Conservation (phyloP, 2,113 vertebrate species). For the Anarrhichthys ocellatus region DNA sequence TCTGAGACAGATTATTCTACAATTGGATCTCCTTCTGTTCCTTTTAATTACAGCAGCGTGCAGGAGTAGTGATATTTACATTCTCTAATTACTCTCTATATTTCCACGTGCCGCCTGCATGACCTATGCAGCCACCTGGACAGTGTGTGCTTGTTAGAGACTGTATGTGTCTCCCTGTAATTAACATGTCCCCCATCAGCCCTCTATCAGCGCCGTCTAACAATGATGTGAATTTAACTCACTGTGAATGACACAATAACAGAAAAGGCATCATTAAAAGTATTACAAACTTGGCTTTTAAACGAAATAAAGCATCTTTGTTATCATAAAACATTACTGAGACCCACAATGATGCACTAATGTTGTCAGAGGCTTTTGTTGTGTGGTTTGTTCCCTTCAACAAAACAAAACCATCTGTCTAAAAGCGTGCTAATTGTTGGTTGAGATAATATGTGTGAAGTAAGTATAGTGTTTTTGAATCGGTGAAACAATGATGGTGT, state of each 20-base stretch:
- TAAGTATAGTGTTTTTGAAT: constrained; percentile 16
- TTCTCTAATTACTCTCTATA: constrained; percentile 74
- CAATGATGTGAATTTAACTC: neutral
- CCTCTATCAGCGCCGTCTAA: constrained; percentile 7
- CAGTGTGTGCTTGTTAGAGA: neutral
- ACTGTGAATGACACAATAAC: constrained; percentile 1
- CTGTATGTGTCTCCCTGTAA: constrained; percentile 17
- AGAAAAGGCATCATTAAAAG: constrained; percentile 9
- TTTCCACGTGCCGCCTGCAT: constrained; percentile 55
- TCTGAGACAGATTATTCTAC: constrained; percentile 27
- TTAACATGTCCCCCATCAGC: constrained; percentile 20
- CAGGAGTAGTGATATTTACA: constrained; percentile 75
- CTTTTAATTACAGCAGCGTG: constrained; percentile 69
- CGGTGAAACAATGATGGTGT: neutral
- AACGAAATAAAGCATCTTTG: neutral
- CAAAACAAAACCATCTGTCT: constrained; percentile 7
- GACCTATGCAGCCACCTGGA: constrained; percentile 51
- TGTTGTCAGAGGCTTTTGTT: constrained; percentile 18
- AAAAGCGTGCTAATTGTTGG: constrained; percentile 39
- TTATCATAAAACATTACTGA: constrained; percentile 1
- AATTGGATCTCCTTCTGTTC: constrained; percentile 56
- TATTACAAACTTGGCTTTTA: constrained; percentile 12
- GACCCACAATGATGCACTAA: constrained; percentile 2
- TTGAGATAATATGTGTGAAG: constrained; percentile 27
- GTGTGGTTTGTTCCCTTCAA: neutral